Conservation (phyloP, 2,888 invertebrate genomes). For the Netelia fuscicornis region DNA sequence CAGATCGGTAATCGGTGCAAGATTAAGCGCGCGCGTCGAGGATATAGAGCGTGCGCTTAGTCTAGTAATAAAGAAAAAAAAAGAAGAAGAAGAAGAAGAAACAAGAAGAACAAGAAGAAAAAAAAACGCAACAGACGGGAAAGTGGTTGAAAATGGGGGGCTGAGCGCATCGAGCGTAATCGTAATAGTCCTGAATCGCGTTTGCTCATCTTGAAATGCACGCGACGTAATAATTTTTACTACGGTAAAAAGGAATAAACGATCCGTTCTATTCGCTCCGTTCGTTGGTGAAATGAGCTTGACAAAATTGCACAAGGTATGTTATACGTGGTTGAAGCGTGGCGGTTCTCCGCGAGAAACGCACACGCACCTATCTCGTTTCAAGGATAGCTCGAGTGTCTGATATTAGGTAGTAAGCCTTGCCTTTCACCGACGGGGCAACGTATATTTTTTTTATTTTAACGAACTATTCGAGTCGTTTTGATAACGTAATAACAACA, state of each 20-base stretch:
- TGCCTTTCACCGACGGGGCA: conserved; percentile 44
- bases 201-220: conserved; percentile 2
- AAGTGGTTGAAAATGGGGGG: conserved; percentile 8
- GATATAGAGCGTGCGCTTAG: too few relatives aligned
- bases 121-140: not conserved
- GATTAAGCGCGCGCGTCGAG: too few relatives aligned
- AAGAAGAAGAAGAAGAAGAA: not conserved
- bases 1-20: too few relatives aligned
- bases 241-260: conserved; percentile 6
- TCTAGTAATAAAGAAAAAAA: not conserved
- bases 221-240: not conserved
- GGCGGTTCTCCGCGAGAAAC: not conserved
- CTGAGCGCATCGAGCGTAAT: not conserved
- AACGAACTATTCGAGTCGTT: not conserved
- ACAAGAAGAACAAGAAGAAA: not conserved
- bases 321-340: conserved; percentile 22
- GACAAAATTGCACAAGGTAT: conserved; percentile 74
- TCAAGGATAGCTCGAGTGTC: conserved; percentile 32
- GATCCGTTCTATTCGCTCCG: not conserved
- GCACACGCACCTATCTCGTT: conserved; percentile 10
- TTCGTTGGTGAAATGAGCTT: conserved; percentile 63
- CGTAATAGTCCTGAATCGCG: not conserved
- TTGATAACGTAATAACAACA: not conserved
- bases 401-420: not conserved
- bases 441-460: not conserved